phyloP scores from a whole-genome alignment of 2,888 invertebrate genomes.

The Aphrophora alni region DNA sequence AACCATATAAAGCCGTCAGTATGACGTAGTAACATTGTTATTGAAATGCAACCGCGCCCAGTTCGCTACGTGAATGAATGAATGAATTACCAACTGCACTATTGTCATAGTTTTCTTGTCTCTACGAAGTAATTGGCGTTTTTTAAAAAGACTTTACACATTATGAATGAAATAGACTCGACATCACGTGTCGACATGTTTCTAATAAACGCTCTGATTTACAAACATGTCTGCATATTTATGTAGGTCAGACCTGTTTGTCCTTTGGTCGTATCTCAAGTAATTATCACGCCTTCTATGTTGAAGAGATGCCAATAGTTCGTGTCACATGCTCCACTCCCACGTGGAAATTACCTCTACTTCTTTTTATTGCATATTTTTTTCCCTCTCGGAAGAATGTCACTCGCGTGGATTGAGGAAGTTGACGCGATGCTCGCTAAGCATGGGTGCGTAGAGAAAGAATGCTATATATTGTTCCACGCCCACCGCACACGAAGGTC shows the following conservation, averaged over 20 bases:
- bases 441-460: neutral
- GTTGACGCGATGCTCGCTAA: neutral
- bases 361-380: too few species aligned
- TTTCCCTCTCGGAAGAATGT: neutral
- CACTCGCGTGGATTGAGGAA: neutral
- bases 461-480: neutral
- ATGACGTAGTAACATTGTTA: neutral
- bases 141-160: neutral
- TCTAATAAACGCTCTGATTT: neutral
- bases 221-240: neutral
- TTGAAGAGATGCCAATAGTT: neutral
- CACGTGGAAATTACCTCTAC: neutral
- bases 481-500: neutral
- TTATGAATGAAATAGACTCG: neutral
- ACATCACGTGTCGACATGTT: neutral
- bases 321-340: neutral
- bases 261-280: neutral
- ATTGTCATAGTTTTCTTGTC: neutral
- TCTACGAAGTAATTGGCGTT: neutral
- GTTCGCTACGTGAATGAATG: neutral
- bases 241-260: conserved; percentile 6
- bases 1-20: neutral
- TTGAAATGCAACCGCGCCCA: neutral
- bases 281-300: neutral
- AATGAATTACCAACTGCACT: neutral